phyloP scores from a whole-genome alignment of 2,797 vertebrate species.

The Enteromius paludinosus region DNA sequence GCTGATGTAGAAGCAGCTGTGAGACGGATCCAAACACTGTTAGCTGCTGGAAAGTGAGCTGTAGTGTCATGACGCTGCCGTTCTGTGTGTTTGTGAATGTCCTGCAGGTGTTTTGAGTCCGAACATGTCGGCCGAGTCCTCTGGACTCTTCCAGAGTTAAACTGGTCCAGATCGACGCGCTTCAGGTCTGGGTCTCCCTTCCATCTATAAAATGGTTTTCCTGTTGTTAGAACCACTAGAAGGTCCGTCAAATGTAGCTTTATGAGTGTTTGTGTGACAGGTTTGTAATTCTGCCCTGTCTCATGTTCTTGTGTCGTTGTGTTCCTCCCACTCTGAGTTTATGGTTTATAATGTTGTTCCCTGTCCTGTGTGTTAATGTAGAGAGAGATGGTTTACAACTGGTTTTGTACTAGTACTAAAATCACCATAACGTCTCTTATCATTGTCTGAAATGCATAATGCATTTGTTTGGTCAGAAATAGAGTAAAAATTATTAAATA shows the following conservation, averaged over 20 bases:
- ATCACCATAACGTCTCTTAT: neutral
- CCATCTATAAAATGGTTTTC: neutral
- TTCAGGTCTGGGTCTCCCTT: conserved; percentile 57
- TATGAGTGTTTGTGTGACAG: conserved; percentile 7
- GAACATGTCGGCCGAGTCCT: conserved; percentile 78
- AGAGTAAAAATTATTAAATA: neutral
- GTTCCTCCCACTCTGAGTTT: neutral
- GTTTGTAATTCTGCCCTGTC: neutral
- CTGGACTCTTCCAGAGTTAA: conserved; percentile 83
- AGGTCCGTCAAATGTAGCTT: neutral
- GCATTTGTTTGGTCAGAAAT: neutral
- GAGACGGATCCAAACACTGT: neutral
- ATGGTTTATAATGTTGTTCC: neutral
- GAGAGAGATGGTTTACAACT: neutral
- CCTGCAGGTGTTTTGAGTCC: conserved; percentile 80
- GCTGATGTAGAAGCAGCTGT: neutral
- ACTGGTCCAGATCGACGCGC: conserved; percentile 72
- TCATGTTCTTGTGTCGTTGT: conserved; percentile 47
- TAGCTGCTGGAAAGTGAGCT: neutral
- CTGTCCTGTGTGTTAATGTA: neutral
- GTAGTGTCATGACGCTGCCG: neutral
- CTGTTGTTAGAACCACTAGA: neutral
- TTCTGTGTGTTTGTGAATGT: conserved; percentile 50
- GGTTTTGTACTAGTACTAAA: neutral
- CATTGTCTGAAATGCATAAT: neutral